phyloP scores from a whole-genome alignment of 2,113 vertebrate species.

The Herpetotheres cachinnans region DNA sequence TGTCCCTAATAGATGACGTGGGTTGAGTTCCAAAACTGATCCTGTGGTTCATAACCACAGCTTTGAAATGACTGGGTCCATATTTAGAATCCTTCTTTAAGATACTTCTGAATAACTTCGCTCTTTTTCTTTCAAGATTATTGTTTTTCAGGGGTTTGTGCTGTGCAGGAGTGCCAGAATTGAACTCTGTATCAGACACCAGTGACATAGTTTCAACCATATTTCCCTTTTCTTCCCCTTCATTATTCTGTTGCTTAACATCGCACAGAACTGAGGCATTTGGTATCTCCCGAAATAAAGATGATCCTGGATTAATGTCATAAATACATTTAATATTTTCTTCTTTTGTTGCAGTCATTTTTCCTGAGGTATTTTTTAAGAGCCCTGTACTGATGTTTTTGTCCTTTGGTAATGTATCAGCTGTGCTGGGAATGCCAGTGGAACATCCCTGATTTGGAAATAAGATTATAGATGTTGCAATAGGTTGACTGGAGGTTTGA shows the following conservation, averaged over 20 bases:
- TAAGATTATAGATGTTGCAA: conserved; percentile 58
- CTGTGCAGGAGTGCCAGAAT: not conserved
- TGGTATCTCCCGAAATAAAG: conserved; percentile 35
- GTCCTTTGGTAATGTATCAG: conserved; percentile 27
- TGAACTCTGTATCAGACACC: not conserved
- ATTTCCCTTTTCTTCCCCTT: conserved; percentile 23
- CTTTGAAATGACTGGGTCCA: conserved; percentile 27
- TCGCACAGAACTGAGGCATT: not conserved
- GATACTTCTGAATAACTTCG: conserved; percentile 79
- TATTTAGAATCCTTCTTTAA: conserved; percentile 85
- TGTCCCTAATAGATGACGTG: conserved; percentile 81
- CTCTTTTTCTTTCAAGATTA: conserved; percentile 57
- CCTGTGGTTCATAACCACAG: conserved; percentile 43
- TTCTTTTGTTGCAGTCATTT: conserved; percentile 24
- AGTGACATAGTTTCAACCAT: not conserved
- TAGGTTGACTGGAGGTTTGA: conserved; percentile 54
- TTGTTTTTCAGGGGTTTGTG: conserved; percentile 35
- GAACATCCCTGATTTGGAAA: conserved; percentile 60
- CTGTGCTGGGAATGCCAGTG: not conserved
- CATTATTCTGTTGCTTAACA: not conserved
- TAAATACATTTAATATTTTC: conserved; percentile 52
- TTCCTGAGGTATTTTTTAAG: conserved; percentile 33
- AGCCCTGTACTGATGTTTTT: conserved; percentile 3
- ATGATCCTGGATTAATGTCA: not conserved
- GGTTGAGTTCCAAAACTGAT: conserved; percentile 70